Base-by-base conservation (phyloP, 1,140 invertebrate species). In the Macrobrachium rosenbergii region DNA sequence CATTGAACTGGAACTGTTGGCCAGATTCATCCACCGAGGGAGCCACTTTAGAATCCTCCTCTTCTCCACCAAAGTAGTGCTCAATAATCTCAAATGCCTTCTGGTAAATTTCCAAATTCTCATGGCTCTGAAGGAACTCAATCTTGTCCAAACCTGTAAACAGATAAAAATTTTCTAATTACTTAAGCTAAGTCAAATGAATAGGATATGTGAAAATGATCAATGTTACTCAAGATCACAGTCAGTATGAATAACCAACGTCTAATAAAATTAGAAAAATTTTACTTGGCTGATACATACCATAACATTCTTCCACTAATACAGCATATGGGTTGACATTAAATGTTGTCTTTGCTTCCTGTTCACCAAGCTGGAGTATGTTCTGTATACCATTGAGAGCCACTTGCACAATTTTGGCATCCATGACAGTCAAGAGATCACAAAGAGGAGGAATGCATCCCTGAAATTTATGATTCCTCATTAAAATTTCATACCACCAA, bases 1-100 rank as follows among this genome's bases (percentile, higher is more conserved):
- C 90, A 43, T 91, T 91, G 89, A 93, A 93, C 88, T 93, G 92
- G 89, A 92, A 93, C 88, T 89, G 89, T 37, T 89, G 86, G 37
- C 95, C 95, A 89, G 95, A 94, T 28, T 94, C 93, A 89, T 97
- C 95, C 17, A 96, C 95, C 60, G 94, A 93, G 0, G 97, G 97
- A 37, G 96, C 96, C 17, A 97, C 93, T 75, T 94, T 94, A 16
- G 92, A 90, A 52, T 96, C 94, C 91, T 97, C 96, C 90, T 99
- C 98, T 91, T 98, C 97, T 6, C 95, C 95, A 14, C 96, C 95
- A 92, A 99, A 99, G 93, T 96, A 99, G 92, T 96, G 96, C 92
- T 99, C 98, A 90, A 99, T 99, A 87, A 99, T 97, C 91, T 98
- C 96, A 91, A 98, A 98, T 21, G 98, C 96, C 92, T 98, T 98